phyloP scores from a whole-genome alignment of 1,140 invertebrate species.

The Maconellicoccus hirsutus region DNA sequence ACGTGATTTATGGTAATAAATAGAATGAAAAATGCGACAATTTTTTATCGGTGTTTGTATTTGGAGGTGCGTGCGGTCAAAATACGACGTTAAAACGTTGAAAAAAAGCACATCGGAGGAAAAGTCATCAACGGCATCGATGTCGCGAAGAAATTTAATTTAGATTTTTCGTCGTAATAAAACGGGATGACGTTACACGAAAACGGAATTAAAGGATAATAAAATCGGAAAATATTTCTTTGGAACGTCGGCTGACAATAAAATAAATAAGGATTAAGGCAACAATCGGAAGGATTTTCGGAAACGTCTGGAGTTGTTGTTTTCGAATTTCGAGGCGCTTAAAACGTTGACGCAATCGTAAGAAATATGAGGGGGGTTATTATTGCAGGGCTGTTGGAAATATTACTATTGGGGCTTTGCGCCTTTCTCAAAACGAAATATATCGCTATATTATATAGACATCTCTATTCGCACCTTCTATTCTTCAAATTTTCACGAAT shows the following conservation, averaged over 20 bases:
- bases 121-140: neutral
- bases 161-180: conserved; percentile 18
- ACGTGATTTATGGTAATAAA: too few species aligned
- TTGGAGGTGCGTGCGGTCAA: too few species aligned
- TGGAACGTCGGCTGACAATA: conserved; percentile 17
- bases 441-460: conserved; percentile 21
- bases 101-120: neutral
- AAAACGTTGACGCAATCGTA: conserved; percentile 14
- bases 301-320: conserved; percentile 21
- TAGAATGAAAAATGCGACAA: too few species aligned
- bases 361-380: conserved; percentile 14
- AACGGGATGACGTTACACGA: neutral
- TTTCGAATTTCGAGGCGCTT: neutral
- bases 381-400: conserved; percentile 13
- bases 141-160: conserved; percentile 10
- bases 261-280: conserved; percentile 22
- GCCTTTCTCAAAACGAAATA: conserved; percentile 4
- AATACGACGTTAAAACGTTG: too few species aligned
- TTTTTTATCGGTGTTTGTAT: too few species aligned
- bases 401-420: conserved; percentile 17
- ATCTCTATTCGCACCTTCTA: conserved; percentile 19
- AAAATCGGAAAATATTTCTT: conserved; percentile 20
- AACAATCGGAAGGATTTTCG: conserved; percentile 22
- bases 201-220: conserved; percentile 20
- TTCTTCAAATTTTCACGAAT: neutral